These are phyloP conservation scores for Periparus ater DNA, from an alignment of 2,797 vertebrate species.

Conservation along the genomic window DNA sequence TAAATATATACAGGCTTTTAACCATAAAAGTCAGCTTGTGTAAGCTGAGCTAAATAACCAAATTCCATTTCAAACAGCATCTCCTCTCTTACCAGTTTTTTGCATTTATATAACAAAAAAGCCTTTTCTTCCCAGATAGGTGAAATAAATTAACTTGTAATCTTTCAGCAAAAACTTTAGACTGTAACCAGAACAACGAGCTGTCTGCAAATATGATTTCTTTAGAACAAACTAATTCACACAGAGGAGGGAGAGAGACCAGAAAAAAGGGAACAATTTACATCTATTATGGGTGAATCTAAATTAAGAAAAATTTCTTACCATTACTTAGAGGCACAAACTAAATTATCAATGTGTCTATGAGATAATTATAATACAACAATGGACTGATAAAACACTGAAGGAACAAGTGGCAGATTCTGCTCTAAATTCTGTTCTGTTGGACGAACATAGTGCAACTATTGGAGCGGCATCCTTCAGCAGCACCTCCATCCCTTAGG, in stretches of 20 bases:
- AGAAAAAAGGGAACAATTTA: neutral
- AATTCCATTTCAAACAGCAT: neutral
- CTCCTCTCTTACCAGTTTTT: neutral
- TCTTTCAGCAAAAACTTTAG: neutral
- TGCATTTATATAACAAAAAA: neutral
- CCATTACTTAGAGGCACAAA: neutral
- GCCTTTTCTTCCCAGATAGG: neutral
- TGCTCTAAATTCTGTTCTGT: neutral
- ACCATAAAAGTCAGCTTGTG: neutral
- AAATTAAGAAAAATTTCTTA: neutral
- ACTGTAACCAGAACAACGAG: neutral
- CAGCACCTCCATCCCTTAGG: neutral
- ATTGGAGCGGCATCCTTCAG: neutral
- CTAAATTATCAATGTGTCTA: neutral
- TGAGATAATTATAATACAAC: neutral
- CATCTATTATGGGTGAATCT: neutral
- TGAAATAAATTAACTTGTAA: neutral
- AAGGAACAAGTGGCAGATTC: neutral
- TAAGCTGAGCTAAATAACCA: neutral
- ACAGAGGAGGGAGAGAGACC: neutral
- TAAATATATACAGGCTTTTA: neutral
- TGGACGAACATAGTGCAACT: accelerated
- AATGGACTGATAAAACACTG: neutral
- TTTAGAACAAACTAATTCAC: neutral
- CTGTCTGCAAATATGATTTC: neutral